These are phyloP conservation scores for Orius laevigatus DNA, from an alignment of 1,140 invertebrate species.

Conservation along the genomic window DNA sequence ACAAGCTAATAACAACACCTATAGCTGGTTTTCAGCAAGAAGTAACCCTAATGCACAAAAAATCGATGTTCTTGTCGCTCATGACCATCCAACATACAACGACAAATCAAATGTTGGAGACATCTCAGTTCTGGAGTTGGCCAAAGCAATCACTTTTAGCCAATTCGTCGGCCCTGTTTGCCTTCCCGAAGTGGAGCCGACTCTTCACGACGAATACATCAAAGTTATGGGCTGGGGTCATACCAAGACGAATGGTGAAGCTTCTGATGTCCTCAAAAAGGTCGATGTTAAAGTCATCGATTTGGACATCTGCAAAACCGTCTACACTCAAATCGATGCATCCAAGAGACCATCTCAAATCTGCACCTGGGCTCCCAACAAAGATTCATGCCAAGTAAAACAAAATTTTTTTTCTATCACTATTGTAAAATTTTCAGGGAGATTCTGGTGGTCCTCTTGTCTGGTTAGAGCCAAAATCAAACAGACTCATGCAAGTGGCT, in stretches of 20 bases:
- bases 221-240: constrained; percentile 9
- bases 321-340: not conserved
- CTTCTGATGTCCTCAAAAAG: constrained; percentile 2
- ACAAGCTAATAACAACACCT: too few species aligned
- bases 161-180: constrained; percentile 13
- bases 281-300: constrained; percentile 4
- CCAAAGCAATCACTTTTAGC: constrained; percentile 19
- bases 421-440: too few species aligned
- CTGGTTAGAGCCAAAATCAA: too few species aligned
- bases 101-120: constrained; percentile 33
- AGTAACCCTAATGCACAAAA: not conserved
- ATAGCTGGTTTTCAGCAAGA: too few species aligned
- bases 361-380: constrained; percentile 9
- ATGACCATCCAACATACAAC: constrained; percentile 28
- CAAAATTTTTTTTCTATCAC: not conserved
- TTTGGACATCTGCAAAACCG: constrained; percentile 4
- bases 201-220: constrained; percentile 1
- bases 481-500: too few species aligned
- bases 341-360: not conserved
- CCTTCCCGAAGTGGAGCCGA: not conserved
- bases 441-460: too few species aligned
- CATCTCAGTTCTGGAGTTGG: constrained; percentile 33
- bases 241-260: not conserved
- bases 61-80: not conserved
- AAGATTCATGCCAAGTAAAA: constrained; percentile 6